phyloP scores from a whole-genome alignment of 2,113 vertebrate species.

The Toxostoma redivivum region DNA sequence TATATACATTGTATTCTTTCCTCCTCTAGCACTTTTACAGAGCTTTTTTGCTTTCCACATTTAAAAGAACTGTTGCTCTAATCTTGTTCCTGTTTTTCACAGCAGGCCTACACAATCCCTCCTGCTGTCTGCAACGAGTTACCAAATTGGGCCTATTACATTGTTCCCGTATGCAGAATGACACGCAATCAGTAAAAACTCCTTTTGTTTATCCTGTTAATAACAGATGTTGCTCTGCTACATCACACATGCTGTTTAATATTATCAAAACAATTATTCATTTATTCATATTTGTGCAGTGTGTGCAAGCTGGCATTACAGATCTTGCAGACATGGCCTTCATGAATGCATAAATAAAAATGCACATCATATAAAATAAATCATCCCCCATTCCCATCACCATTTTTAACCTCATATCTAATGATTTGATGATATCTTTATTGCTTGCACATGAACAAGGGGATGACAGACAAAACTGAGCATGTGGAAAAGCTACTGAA shows the following conservation, averaged over 20 bases:
- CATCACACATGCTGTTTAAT: conserved; percentile 74
- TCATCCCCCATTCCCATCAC: background rate
- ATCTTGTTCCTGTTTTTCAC: conserved; percentile 52
- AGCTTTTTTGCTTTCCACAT: background rate
- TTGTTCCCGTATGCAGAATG: conserved; percentile 37
- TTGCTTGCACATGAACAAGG: background rate
- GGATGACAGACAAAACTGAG: background rate
- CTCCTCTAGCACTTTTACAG: background rate
- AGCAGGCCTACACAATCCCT: conserved; percentile 42
- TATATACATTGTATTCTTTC: background rate
- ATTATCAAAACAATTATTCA: conserved; percentile 77
- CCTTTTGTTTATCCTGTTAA: conserved; percentile 69
- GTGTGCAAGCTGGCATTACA: conserved; percentile 60
- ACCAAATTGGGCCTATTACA: conserved; percentile 14
- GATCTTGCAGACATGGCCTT: conserved; percentile 57
- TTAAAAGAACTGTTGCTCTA: conserved; percentile 32
- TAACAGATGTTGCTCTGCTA: conserved; percentile 71
- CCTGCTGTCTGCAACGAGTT: background rate
- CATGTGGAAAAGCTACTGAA: background rate
- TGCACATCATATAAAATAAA: conserved; percentile 38
- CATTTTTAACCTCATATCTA: background rate
- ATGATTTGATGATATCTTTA: background rate
- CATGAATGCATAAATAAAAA: conserved; percentile 55
- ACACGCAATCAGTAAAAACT: conserved; percentile 29
- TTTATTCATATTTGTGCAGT: conserved; percentile 67